Conservation (phyloP, 2,797 vertebrate genomes). For the Sebastes cheni region DNA sequence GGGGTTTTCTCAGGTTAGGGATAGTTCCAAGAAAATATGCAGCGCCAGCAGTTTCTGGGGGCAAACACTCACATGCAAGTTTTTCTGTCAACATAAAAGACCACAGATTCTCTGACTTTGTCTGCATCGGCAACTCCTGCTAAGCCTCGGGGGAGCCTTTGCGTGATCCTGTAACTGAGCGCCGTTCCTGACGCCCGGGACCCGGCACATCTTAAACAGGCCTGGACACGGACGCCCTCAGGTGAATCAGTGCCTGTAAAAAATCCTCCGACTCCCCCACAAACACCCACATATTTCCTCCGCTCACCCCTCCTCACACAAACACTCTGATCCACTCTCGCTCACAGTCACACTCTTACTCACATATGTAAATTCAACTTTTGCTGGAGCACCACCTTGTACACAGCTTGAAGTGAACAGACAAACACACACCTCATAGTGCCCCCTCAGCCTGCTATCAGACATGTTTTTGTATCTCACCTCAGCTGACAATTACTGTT, state of each 20-base stretch:
- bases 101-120: constrained; percentile 60
- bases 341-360: constrained; percentile 60
- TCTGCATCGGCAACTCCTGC: constrained; percentile 69
- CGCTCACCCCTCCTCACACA: constrained; percentile 21
- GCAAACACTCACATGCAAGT: constrained; percentile 52
- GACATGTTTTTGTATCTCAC: constrained; percentile 54
- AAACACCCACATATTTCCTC: constrained; percentile 64
- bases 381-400: constrained; percentile 36
- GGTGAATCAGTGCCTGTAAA: constrained; percentile 68
- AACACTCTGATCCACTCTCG: constrained; percentile 28
- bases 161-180: constrained; percentile 67
- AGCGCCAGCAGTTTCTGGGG: constrained; percentile 62
- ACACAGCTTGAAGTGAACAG: constrained; percentile 23
- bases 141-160: constrained; percentile 65
- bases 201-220: constrained; percentile 71
- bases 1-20: constrained; percentile 35
- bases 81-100: constrained; percentile 60
- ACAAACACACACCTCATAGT: background rate
- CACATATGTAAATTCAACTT: constrained; percentile 57
- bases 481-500: constrained; percentile 65
- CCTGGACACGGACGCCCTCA: constrained; percentile 73
- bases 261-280: constrained; percentile 65
- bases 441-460: constrained; percentile 33
- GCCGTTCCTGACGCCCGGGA: constrained; percentile 44
- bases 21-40: constrained; percentile 47